Base-by-base conservation (phyloP, 1,140 invertebrate genomes). In the Drosophila sproati region DNA sequence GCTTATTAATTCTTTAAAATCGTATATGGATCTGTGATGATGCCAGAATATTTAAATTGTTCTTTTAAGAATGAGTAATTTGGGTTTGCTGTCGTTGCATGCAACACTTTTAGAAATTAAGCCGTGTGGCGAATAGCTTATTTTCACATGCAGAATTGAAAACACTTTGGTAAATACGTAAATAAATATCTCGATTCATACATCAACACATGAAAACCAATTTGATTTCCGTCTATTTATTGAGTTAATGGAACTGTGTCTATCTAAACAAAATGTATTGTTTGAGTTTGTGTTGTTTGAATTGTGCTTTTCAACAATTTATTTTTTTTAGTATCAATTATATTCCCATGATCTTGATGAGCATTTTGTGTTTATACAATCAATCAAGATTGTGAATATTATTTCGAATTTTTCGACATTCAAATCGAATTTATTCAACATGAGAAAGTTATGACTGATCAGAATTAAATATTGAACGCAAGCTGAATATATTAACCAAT, bases 101-200 rank as follows among this genome's bases (percentile, higher is more conserved):
- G 20, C 20, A 20, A 20, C 12, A 20, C 8, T 5, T 51, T 37
- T 28, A 5, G 4, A 1, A 56, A 39, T 28, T 4, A 43, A 60
- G 35, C 45, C 32, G 57, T 47, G 35, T 48, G 59, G 6, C 6
- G 32, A 35, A 39, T 55, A 37, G 50, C 62, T 70, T n/a, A 20
- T 51, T 51, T 20, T 35, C 64, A 60, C 64, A 43, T 34, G 35
- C 12, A 8, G 37, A 39, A 39, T 56, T 10, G 20, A 50, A 67
- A 6, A 67, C 32, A 57, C 54, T 59, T 56, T 20, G 4, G 10
- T 34, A 59, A 59, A 68, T 45, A 55, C 31, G 48, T 47, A 37
- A 54, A 61, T 66, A 66, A 66, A 72, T 66, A 72, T 57, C 57
- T 71, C 68, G 50, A 64, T 71, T 56, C 51, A 63, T 39, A n/a